Conservation (phyloP, 1,140 invertebrate genomes). For the Yoshiicerus persimilis region DNA sequence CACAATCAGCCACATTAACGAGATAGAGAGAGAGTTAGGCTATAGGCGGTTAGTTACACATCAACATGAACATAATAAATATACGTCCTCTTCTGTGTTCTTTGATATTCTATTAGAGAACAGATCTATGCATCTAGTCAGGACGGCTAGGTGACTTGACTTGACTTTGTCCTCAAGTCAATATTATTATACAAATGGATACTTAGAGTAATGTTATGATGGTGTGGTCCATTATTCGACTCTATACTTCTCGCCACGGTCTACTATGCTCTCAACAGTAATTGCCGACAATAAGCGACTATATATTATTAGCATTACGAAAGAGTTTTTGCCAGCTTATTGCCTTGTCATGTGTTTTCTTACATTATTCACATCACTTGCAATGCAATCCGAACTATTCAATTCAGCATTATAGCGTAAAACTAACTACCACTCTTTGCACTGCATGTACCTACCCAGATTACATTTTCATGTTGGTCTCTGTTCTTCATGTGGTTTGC, state of each 20-base stretch:
- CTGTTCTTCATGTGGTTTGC: neutral
- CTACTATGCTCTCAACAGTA: neutral
- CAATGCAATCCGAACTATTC: neutral
- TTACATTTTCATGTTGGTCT: neutral
- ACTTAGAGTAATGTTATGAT: neutral
- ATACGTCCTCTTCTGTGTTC: neutral
- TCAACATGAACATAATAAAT: slow-evolving; percentile 1
- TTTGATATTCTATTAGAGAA: neutral
- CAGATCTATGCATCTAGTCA: neutral
- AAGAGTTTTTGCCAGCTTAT: neutral
- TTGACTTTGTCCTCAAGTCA: neutral
- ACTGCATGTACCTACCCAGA: neutral
- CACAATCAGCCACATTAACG: neutral
- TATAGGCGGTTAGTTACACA: neutral
- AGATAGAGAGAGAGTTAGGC: neutral
- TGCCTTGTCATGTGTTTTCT: neutral
- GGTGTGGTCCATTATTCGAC: neutral
- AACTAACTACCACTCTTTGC: neutral
- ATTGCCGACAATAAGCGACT: neutral
- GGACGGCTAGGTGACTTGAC: no score
- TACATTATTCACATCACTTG: neutral
- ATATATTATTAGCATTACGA: neutral
- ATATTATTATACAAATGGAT: neutral
- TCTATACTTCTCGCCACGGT: neutral
- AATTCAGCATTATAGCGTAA: neutral